A percentile compares a stretch with the other conserved stretches of the same genome.
Evolutionary conservation across 2,888 invertebrate species (phyloP).

Genomic region (Corbicula japonica): DNA sequence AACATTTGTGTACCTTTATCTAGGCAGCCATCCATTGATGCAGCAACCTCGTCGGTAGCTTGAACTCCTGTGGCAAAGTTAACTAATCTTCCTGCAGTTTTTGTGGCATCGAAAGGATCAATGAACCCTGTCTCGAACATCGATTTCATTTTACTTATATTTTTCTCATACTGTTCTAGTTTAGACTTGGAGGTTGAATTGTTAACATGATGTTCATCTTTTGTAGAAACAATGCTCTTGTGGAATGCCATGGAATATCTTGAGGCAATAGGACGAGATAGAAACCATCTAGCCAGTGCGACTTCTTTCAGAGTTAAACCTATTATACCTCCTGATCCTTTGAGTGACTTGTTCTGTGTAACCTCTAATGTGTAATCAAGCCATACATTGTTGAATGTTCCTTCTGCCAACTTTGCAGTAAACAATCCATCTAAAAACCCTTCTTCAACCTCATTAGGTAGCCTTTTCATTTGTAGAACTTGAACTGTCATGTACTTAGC

Average conservation of each 20-base stretch:
- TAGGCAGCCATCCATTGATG: too few relatives aligned
- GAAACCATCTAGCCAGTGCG: slow-evolving; percentile 44
- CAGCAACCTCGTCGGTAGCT: too few relatives aligned
- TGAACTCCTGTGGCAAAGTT: too few relatives aligned
- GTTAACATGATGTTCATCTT: not conserved
- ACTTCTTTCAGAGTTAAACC: slow-evolving; percentile 25
- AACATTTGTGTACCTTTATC: too few relatives aligned
- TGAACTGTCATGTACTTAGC: slow-evolving; percentile 23
- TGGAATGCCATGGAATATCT: slow-evolving; percentile 19
- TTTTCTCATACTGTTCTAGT: too few relatives aligned
- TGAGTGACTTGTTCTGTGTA: slow-evolving; percentile 33
- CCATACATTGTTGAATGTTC: slow-evolving; percentile 40
- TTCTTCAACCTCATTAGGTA: slow-evolving; percentile 21
- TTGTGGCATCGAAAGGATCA: too few relatives aligned
- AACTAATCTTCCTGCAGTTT: too few relatives aligned
- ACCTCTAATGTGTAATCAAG: slow-evolving; percentile 31
- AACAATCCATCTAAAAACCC: slow-evolving; percentile 28
- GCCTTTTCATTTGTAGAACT: slow-evolving; percentile 23
- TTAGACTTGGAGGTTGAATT: too few relatives aligned
- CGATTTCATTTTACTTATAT: too few relatives aligned
- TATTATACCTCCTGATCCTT: slow-evolving; percentile 28
- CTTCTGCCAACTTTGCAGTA: slow-evolving; percentile 16
- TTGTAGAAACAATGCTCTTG: not conserved
- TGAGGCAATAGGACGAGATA: slow-evolving; percentile 30
- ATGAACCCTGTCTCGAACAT: too few relatives aligned